Evolutionary conservation across 1,140 invertebrate genomes (phyloP).

Genomic region (Trypoxylus dichotomus): DNA sequence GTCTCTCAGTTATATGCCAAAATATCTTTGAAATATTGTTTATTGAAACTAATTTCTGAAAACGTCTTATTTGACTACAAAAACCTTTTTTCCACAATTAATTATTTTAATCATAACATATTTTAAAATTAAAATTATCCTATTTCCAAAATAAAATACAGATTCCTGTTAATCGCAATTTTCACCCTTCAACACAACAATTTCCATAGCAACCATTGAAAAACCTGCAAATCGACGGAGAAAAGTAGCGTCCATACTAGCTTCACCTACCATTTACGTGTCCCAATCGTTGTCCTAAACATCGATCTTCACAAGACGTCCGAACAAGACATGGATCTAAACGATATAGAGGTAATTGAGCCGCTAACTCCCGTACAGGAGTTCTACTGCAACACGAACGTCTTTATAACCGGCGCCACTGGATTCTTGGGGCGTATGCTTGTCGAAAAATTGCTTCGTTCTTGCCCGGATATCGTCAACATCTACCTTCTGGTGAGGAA

Average conservation of each 20-base stretch:
- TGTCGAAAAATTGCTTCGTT: slow-evolving; percentile 1
- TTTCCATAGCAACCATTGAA: not conserved
- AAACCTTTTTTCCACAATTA: too few relatives aligned
- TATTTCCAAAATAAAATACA: too few relatives aligned
- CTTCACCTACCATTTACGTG: too few relatives aligned
- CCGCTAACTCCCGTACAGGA: not conserved
- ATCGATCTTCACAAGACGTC: not conserved
- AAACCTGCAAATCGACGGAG: not conserved
- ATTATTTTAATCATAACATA: too few relatives aligned
- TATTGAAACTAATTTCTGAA: too few relatives aligned
- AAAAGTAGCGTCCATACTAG: not conserved
- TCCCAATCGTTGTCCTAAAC: too few relatives aligned
- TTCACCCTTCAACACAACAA: not conserved
- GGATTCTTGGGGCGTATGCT: not conserved
- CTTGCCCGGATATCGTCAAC: not conserved
- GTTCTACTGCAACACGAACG: slow-evolving; percentile 4
- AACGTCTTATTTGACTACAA: too few relatives aligned
- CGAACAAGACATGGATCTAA: not conserved
- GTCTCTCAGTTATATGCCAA: too few relatives aligned
- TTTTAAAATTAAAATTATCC: too few relatives aligned
- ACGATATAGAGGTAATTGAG: not conserved
- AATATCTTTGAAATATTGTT: too few relatives aligned
- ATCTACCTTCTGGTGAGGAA: slow-evolving; percentile 8
- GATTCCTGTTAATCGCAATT: not conserved
- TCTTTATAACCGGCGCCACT: not conserved